Evolutionary conservation across 2,113 vertebrate genomes (phyloP), one percentile per base, ranked within the genome.

Genomic region (Eidolon helvum): DNA sequence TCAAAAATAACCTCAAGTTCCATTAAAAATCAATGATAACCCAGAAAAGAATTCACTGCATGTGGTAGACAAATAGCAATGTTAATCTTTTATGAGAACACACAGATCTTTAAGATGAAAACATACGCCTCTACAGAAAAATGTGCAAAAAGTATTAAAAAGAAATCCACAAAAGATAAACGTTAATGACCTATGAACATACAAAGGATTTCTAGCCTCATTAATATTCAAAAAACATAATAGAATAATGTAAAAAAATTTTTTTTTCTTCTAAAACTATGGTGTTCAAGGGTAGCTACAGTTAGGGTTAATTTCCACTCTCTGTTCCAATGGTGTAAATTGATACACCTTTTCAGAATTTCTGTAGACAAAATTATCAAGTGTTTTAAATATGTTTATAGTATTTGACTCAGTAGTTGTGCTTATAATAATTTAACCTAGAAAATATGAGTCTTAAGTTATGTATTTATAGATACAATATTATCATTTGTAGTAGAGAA

Each of bases 1-100:
- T 75, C 10, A 91, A 85, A 92, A 85, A 80, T 53, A 94, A 93
- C 53, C 18, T 92, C 59, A 95, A 74, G 5, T 28, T 92, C 19
- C 7, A 72, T 86, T 75, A 96, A 94, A 94, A 96, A 45, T n/a
- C 10, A 50, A 30, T 71, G 33, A 40, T 77, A 83, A 86, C 89
- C n/a, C 78, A 6, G 11, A 93, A 80, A 97, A 53, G 3, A 80
- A 85, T 90, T 87, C 30, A 95, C 57, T 4, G 26, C 21, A 88
- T 2, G 0, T 38, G 33, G 10, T 9, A 91, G 65, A 94, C 33
- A 94, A 91, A 74, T 86, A 79, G 19, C 30, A 55, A 2, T 85
- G 79, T 91, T 77, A 61, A 61, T 86, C 19, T 65, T 94, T 93
- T 82, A 63, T 86, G 40, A 88, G 30, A 59, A 38, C 10, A 80